Conservation (phyloP, 2,113 vertebrate genomes). For the Stercorarius parasiticus region DNA sequence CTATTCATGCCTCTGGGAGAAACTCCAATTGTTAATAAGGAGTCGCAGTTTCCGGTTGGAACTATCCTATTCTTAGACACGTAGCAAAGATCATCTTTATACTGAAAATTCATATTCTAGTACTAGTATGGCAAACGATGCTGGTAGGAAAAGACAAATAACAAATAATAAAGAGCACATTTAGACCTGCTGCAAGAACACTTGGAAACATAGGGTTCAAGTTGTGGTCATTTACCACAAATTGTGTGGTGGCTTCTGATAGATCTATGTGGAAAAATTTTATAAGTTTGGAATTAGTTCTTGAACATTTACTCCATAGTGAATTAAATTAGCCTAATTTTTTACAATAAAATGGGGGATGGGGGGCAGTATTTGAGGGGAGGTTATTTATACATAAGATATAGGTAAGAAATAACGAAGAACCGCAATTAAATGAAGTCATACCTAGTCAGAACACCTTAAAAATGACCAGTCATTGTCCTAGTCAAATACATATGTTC, state of each 20-base stretch:
- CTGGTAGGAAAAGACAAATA: neutral
- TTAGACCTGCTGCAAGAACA: neutral
- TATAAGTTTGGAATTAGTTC: neutral
- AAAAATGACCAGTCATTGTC: neutral
- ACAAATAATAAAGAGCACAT: neutral
- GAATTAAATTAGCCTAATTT: neutral
- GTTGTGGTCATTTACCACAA: neutral
- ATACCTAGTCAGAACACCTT: neutral
- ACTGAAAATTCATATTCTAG: neutral
- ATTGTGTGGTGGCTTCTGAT: accelerated
- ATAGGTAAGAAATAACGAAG: neutral
- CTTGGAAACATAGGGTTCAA: neutral
- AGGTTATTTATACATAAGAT: neutral
- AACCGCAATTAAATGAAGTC: neutral
- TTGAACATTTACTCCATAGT: neutral
- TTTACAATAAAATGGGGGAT: neutral
- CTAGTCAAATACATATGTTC: neutral
- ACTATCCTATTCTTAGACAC: neutral
- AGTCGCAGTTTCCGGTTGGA: neutral
- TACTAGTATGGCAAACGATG: neutral
- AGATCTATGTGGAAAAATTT: neutral
- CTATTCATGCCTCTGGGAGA: neutral
- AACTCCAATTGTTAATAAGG: neutral
- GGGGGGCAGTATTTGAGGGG: accelerated
- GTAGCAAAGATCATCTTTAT: neutral